Conservation (phyloP, 30 jellyfish, hydroid and myxozoan species). For the Chrysaora quinquecirrha region DNA sequence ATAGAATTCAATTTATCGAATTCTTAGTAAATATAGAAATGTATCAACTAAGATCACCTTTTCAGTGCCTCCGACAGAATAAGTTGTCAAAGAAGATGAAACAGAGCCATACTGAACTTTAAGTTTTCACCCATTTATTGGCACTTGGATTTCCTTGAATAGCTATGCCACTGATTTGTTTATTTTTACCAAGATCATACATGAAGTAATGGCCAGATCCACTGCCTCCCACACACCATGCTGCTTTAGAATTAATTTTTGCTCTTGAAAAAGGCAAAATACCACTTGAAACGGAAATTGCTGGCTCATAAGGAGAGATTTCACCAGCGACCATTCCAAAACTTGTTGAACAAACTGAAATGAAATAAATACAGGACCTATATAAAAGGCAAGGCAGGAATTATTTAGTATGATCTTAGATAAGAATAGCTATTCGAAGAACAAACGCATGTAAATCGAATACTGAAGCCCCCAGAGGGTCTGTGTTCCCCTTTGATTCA, state of each 20-base stretch:
- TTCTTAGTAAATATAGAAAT: no score
- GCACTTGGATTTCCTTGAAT: constrained; percentile 55
- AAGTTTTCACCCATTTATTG: constrained; percentile 38
- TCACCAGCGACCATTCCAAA: constrained; percentile 64
- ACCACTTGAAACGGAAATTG: constrained; percentile 43
- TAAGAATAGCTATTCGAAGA: no score
- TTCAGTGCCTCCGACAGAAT: constrained; percentile 27
- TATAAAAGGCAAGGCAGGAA: no score
- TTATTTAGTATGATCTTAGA: no score
- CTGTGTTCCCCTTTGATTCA: no score
- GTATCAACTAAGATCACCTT: no score
- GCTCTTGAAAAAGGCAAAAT: constrained; percentile 17
- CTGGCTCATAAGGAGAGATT: constrained; percentile 11
- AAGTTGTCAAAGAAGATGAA: constrained; percentile 33
- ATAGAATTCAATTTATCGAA: no score
- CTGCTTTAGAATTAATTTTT: constrained; percentile 11
- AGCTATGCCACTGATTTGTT: constrained; percentile 50
- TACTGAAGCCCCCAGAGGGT: no score
- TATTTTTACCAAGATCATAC: constrained; percentile 34
- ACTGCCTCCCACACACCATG: constrained; percentile 41
- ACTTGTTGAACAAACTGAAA: constrained; percentile 36
- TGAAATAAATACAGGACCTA: no score
- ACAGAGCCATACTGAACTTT: constrained; percentile 28
- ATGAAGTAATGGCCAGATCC: constrained; percentile 23
- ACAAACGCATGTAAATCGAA: no score